These are phyloP conservation scores for Charaxes varanes DNA, from an alignment of 1,140 invertebrate species.

Conservation along the genomic window DNA sequence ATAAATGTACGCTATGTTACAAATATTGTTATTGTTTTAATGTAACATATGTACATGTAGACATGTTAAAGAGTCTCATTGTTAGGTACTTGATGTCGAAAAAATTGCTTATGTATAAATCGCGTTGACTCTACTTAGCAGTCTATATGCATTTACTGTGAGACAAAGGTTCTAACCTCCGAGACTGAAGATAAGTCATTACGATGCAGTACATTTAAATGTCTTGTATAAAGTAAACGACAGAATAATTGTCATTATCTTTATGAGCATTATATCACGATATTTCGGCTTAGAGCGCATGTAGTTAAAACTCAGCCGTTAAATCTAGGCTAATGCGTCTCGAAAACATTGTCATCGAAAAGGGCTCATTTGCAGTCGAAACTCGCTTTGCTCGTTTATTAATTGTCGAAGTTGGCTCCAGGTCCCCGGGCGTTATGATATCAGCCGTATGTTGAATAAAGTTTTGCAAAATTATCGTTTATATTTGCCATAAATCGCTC, in stretches of 20 bases:
- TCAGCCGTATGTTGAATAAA: slow-evolving; percentile 37
- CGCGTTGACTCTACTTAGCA: too few species aligned
- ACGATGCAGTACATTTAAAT: too few species aligned
- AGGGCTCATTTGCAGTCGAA: slow-evolving; percentile 43
- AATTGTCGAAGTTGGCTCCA: slow-evolving; percentile 44
- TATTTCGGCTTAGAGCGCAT: slow-evolving; percentile 20
- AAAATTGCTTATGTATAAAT: too few species aligned
- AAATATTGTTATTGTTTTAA: too few species aligned
- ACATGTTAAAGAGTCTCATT: too few species aligned
- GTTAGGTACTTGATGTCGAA: too few species aligned
- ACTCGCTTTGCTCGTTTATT: slow-evolving; percentile 33
- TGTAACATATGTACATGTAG: too few species aligned
- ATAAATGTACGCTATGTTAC: too few species aligned
- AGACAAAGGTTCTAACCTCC: too few species aligned
- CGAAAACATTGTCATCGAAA: slow-evolving; percentile 22
- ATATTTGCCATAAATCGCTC: slow-evolving; percentile 25
- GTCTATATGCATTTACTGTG: too few species aligned
- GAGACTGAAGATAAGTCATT: too few species aligned
- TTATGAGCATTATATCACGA: not conserved
- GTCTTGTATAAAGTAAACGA: not conserved
- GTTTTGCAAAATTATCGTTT: slow-evolving; percentile 31
- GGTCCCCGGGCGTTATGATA: slow-evolving; percentile 30
- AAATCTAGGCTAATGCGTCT: slow-evolving; percentile 28
- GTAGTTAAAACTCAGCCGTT: slow-evolving; percentile 23
- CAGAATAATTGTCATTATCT: not conserved